These are phyloP conservation scores for Alitta virens DNA, from an alignment of 2,888 invertebrate genomes.

Conservation along the genomic window DNA sequence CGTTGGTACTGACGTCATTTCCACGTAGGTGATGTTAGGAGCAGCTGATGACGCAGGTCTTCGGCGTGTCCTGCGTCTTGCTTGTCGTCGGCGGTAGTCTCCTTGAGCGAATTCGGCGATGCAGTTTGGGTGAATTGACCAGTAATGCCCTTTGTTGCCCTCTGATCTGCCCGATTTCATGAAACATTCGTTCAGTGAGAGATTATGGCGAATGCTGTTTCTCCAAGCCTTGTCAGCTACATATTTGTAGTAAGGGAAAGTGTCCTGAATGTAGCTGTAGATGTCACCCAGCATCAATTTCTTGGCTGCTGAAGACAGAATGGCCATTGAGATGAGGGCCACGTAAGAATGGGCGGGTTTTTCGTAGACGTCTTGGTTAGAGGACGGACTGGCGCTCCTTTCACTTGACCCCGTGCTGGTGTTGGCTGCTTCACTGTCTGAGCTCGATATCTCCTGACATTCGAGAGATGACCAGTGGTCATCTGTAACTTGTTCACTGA, in stretches of 20 bases:
- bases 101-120: constrained; percentile 93
- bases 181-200: constrained; percentile 54
- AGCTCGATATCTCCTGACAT: too few species aligned
- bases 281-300: constrained; percentile 52
- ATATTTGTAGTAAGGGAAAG: constrained; percentile 47
- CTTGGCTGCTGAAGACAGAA: constrained; percentile 42
- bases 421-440: too few species aligned
- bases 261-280: constrained; percentile 50
- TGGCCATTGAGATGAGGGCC: constrained; percentile 53
- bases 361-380: constrained; percentile 1
- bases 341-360: constrained; percentile 50
- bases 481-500: too few species aligned
- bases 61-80: constrained; percentile 75
- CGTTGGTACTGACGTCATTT: constrained; percentile 4
- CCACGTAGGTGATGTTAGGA: constrained; percentile 12
- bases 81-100: constrained; percentile 91
- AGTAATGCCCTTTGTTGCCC: constrained; percentile 96
- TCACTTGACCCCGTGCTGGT: too few species aligned
- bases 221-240: constrained; percentile 47
- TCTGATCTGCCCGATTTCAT: constrained; percentile 50
- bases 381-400: neutral
- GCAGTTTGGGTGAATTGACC: constrained; percentile 98
- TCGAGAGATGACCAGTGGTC: too few species aligned
- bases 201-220: constrained; percentile 53
- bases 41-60: neutral